Conservation (phyloP, 2,888 invertebrate species). For the Andrena minutula region DNA sequence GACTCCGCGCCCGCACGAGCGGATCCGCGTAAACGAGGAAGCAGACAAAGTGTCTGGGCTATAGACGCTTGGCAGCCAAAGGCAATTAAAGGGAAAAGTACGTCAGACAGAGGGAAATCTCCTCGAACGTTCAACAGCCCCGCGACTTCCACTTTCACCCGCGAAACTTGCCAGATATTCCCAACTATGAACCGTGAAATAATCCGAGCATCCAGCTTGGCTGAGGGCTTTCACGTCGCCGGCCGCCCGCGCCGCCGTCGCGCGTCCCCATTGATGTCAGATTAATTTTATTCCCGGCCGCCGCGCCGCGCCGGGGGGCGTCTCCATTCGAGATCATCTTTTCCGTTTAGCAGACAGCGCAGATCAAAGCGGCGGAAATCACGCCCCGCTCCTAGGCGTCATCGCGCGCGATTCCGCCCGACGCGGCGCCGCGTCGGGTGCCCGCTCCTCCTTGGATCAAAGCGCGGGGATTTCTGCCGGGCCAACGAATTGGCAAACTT, state of each 20-base stretch:
- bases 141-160: neutral
- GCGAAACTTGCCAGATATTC: conserved; percentile 24
- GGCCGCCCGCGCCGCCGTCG: neutral
- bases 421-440: conserved; percentile 35
- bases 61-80: neutral
- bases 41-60: neutral
- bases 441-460: conserved; percentile 71
- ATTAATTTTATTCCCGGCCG: conserved; percentile 64
- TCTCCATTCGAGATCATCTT: conserved; percentile 44
- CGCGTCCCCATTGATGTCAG: conserved; percentile 45
- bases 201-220: conserved; percentile 17
- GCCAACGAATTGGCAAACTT: conserved; percentile 73
- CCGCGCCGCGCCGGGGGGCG: conserved; percentile 10
- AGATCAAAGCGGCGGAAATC: conserved; percentile 70
- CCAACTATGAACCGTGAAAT: conserved; percentile 44
- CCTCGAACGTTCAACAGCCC: neutral
- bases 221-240: conserved; percentile 1
- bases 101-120: neutral
- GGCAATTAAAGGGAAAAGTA: conserved; percentile 3
- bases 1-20: neutral
- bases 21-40: neutral
- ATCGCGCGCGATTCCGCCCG: conserved; percentile 61
- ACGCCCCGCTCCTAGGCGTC: conserved; percentile 55
- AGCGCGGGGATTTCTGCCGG: conserved; percentile 65
- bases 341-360: conserved; percentile 42